Evolutionary conservation across 2,888 invertebrate species (phyloP), one percentile per base, ranked within the genome.

Genomic region (Coremacera marginata): DNA sequence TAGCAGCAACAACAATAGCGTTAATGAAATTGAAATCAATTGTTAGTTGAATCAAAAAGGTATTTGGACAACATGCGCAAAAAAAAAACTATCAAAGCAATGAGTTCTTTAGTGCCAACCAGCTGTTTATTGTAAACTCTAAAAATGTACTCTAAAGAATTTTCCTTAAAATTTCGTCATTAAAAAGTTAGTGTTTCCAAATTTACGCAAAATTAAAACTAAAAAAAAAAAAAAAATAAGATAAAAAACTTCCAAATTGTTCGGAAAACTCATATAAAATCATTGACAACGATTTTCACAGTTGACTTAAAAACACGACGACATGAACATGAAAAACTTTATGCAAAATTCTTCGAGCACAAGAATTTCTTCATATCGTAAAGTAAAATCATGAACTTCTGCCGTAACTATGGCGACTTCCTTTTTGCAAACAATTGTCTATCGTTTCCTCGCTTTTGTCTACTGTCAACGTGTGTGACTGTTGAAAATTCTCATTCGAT

Each of bases 1-100:
- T 49, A 79, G 77, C 79, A 79, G 78, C 77, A 79, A 75, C 75
- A 77, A 68, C 63, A 27, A 63, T 14, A 63, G 16, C 34, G n/a
- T 31, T 63, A 63, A 63, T 63, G 63, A 63, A 63, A 63, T 63
- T 63, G 63, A 63, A 63, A 63, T 63, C 63, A 63, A 63, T 63
- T 63, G 63, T 63, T 31, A 63, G 63, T 31, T 27, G 57, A 2
- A 2, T 8, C 55, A 55, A 55, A n/a, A 55, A 22, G 22, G 22
- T 55, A 7, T 7, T 1, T 8, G 25, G 25, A 60, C 25, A 9
- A 60, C 7, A 22, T 44, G 44, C 1, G 14, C 44, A 44, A 44
- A 25, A 19, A 19, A 57, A 22, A 19, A 55, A 2, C 55, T 27
- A 60, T 25, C 57, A 60, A 25, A 25, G 8, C 1, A 19, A 60